These are phyloP conservation scores for Drosophila nannoptera DNA, from an alignment of 1,140 invertebrate genomes.

Conservation along the genomic window DNA sequence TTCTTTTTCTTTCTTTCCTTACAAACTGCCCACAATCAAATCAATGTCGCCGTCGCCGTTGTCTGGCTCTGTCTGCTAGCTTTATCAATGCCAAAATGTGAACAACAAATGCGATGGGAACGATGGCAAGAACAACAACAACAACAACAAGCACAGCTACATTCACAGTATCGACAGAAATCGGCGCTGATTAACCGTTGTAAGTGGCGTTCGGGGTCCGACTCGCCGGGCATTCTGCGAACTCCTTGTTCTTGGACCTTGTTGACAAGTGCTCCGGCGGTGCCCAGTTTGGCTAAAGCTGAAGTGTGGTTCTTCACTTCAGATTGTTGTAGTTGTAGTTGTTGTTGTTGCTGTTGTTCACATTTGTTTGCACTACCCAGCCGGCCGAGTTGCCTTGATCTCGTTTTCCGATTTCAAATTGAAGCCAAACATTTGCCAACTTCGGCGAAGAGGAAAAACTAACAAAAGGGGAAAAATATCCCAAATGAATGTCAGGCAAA, in stretches of 20 bases:
- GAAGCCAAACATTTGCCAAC: conserved; percentile 8
- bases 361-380: background rate
- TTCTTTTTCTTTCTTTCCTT: conserved; percentile 74
- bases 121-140: background rate
- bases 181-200: conserved; percentile 55
- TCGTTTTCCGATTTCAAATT: conserved; percentile 45
- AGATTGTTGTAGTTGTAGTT: background rate
- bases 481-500: too few relatives aligned
- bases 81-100: conserved; percentile 70
- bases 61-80: conserved; percentile 42
- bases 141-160: conserved; percentile 28
- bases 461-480: too few relatives aligned
- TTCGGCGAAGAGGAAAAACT: background rate
- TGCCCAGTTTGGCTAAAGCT: conserved; percentile 18
- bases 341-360: background rate
- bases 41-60: conserved; percentile 33
- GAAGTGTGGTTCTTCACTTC: conserved; percentile 16
- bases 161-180: conserved; percentile 36
- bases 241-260: conserved; percentile 33
- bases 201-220: conserved; percentile 29
- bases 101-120: conserved; percentile 10
- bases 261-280: conserved; percentile 47
- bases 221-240: conserved; percentile 16
- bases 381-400: conserved; percentile 49
- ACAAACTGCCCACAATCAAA: conserved; percentile 57